These are phyloP conservation scores for Synanthedon tipuliformis DNA, from an alignment of 2,888 invertebrate species.

Conservation along the genomic window DNA sequence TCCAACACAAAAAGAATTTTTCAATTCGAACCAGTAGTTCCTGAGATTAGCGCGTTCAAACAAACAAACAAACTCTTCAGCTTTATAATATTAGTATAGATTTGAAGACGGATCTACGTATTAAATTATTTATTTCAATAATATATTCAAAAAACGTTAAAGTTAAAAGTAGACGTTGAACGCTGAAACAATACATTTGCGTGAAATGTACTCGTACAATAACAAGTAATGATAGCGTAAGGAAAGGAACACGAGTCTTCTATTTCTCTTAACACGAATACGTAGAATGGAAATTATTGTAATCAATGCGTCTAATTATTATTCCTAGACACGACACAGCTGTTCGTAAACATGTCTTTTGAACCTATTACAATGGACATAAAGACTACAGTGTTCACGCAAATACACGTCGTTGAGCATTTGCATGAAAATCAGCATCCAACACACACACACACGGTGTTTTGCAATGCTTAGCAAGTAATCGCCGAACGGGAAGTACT, in stretches of 20 bases:
- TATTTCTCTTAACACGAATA: background rate
- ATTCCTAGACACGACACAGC: slow-evolving; percentile 11
- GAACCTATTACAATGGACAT: background rate
- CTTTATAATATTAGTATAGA: too few species aligned
- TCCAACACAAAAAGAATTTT: too few species aligned
- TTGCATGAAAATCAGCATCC: background rate
- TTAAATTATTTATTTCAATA: too few species aligned
- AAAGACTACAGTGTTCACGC: background rate
- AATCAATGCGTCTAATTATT: slow-evolving; percentile 13
- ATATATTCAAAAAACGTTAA: too few species aligned
- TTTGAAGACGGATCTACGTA: too few species aligned
- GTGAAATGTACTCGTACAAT: background rate
- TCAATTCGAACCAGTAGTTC: too few species aligned
- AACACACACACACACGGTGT: background rate
- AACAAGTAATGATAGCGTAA: background rate
- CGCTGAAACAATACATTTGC: background rate
- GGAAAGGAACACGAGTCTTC: background rate
- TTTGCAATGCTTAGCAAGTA: background rate
- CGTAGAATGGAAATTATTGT: background rate
- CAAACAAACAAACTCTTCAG: too few species aligned
- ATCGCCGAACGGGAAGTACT: background rate
- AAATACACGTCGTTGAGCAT: background rate
- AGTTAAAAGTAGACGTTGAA: background rate
- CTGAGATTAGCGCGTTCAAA: too few species aligned
- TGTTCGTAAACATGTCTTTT: slow-evolving; percentile 3